These are phyloP conservation scores for Diachasmimorpha longicaudata DNA, from an alignment of 1,140 invertebrate genomes.

Conservation along the genomic window DNA sequence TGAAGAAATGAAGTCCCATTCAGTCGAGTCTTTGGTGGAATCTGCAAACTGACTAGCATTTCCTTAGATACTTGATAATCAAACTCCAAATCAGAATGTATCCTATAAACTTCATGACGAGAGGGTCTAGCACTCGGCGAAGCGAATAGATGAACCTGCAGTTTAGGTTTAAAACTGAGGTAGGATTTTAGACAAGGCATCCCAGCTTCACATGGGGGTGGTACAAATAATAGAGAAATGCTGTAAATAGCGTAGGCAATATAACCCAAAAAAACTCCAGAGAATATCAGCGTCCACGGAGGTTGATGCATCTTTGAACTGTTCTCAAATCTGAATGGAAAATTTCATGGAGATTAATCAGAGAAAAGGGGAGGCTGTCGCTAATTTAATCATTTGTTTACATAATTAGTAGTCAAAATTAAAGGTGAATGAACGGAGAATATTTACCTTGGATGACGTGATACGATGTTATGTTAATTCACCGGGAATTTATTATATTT, in stretches of 20 bases:
- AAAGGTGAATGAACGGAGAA: not conserved
- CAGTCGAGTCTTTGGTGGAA: conserved; percentile 73
- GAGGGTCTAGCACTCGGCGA: conserved; percentile 63
- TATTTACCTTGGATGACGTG: not conserved
- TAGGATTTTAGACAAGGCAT: conserved; percentile 69
- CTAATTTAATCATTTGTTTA: not conserved
- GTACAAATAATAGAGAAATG: conserved; percentile 74
- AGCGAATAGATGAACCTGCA: conserved; percentile 67
- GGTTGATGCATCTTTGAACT: conserved; percentile 46
- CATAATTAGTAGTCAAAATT: not conserved
- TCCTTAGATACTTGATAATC: conserved; percentile 59
- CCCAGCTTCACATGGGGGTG: conserved; percentile 69
- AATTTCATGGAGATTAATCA: not conserved
- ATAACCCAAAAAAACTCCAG: conserved; percentile 72
- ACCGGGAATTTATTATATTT: not conserved
- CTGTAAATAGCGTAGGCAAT: conserved; percentile 76
- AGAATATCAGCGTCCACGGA: conserved; percentile 66
- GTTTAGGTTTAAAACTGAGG: conserved; percentile 63
- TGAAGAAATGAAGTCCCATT: conserved; percentile 81
- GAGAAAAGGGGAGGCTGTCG: not conserved
- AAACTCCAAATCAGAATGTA: conserved; percentile 60
- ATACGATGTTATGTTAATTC: not conserved
- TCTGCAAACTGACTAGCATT: conserved; percentile 59
- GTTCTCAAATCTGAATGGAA: conserved; percentile 27
- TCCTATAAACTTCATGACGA: conserved; percentile 45